Evolutionary conservation across 1,140 invertebrate species (phyloP).

Genomic region (Saxidomus purpurata): DNA sequence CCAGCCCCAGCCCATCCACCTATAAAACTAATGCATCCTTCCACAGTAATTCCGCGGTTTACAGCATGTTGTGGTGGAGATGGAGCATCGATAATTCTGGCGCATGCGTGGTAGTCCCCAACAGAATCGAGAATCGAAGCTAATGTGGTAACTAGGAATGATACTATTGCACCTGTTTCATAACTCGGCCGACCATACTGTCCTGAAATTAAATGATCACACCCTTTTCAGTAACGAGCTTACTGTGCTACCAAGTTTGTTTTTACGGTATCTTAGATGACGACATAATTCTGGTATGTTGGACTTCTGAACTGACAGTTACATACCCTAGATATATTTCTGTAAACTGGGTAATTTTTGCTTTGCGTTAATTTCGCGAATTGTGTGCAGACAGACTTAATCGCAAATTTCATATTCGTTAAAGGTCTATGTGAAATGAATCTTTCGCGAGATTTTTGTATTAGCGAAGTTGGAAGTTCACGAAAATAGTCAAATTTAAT

Average conservation of each 20-base stretch:
- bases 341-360: neutral
- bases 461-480: too few relatives aligned
- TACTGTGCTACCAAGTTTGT: neutral
- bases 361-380: too few relatives aligned
- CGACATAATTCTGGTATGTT: neutral
- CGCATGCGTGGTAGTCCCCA: slow-evolving; percentile 81
- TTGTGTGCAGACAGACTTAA: too few relatives aligned
- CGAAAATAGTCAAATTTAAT: too few relatives aligned
- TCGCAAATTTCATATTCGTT: too few relatives aligned
- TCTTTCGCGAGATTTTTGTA: too few relatives aligned
- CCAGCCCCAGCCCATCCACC: slow-evolving; percentile 93
- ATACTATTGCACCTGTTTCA: slow-evolving; percentile 72
- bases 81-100: slow-evolving; percentile 69
- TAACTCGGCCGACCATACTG: slow-evolving; percentile 76
- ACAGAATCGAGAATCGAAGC: slow-evolving; percentile 82
- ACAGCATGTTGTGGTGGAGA: slow-evolving; percentile 77
- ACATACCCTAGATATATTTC: neutral
- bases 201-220: slow-evolving; percentile 68
- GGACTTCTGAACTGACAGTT: neutral
- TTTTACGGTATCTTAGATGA: neutral
- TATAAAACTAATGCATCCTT: slow-evolving; percentile 93
- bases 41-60: slow-evolving; percentile 90
- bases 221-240: neutral
- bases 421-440: too few relatives aligned
- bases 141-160: slow-evolving; percentile 76